These are phyloP conservation scores for Nemapogon koenigi DNA, from an alignment of 2,888 invertebrate genomes.

Conservation along the genomic window DNA sequence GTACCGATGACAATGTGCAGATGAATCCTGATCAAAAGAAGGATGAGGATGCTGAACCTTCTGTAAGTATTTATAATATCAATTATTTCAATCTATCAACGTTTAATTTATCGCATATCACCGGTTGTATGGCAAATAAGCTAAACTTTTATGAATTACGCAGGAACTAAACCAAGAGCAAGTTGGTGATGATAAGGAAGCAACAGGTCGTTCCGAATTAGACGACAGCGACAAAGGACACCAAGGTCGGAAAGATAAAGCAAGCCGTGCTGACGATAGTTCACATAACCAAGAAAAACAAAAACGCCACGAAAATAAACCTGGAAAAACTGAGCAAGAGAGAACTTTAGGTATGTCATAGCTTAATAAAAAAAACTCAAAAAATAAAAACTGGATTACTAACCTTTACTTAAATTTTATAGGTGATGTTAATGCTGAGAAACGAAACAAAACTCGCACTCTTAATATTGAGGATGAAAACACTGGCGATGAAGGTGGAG, in stretches of 20 bases:
- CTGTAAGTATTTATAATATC: too few relatives aligned
- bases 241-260: conserved; percentile 57
- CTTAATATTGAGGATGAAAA: conserved; percentile 57
- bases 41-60: conserved; percentile 45
- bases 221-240: conserved; percentile 76
- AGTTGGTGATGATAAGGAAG: conserved; percentile 68
- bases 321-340: conserved; percentile 77
- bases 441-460: conserved; percentile 68
- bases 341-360: conserved; percentile 64
- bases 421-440: conserved; percentile 69
- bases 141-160: too few relatives aligned
- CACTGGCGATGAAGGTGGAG: conserved; percentile 49
- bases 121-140: too few relatives aligned
- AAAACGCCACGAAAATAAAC: conserved; percentile 70
- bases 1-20: conserved; percentile 55
- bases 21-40: conserved; percentile 51
- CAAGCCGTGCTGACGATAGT: conserved; percentile 38
- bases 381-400: neutral
- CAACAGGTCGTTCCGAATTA: conserved; percentile 77
- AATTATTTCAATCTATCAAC: too few relatives aligned
- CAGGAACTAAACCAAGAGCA: conserved; percentile 67
- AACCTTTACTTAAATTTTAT: conserved; percentile 9
- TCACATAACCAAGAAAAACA: conserved; percentile 42
- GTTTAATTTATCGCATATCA: too few relatives aligned
- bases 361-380: neutral